Base-by-base conservation (phyloP, 2,797 vertebrate genomes). In the Aulostomus chinensis region DNA sequence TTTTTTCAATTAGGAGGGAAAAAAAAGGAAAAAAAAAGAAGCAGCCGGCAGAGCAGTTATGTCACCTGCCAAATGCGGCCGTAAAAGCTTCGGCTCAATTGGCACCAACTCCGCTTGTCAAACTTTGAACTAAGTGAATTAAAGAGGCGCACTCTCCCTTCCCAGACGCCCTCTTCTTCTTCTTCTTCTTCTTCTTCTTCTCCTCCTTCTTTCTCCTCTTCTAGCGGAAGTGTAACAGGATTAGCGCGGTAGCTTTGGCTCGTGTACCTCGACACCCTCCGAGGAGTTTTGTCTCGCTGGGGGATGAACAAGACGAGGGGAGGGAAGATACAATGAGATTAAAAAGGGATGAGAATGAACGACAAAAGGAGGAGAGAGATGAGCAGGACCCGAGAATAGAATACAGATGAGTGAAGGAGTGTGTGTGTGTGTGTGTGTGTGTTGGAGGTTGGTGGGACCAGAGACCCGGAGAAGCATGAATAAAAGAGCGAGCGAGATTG, bases 401-500 rank as follows among this genome's bases (percentile, higher is more conserved):
- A 79, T 52, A 61, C 53, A 81, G 73, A 79, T 73, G 57, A 73
- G 58, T 46, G 66, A 58, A 63, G 69, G 54, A 49, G 51, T 51
- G 55, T 0, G 55, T 24, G 22, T 24, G 8, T 4, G 24, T 48
- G 57, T 4, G 18, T 20, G 9, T 13, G 41, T 4, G 43, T 11
- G 4, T 20, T 2, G 11, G 18, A 5, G 17, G n/a, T n/a, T n/a
- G 32, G 11, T 51, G 8, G 31, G 21, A 17, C 11, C 21, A 37
- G 53, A 48, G 72, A 68, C 64, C 65, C 31, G 35, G 59, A 71
- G 74, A 43, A 58, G 72, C 83, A 83, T 83, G 74, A 81, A 85
- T 86, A 82, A 86, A 80, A 78, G 77, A 83, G 61, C 37, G 68
- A 69, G 76, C 35, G 63, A 73, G 86, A 83, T 30, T 81, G 80